A percentile compares a stretch with the other conserved stretches of the same genome.
These are phyloP conservation scores for Gambusia holbrooki DNA, from an alignment of 2,113 vertebrate species.

Conservation along the genomic window DNA sequence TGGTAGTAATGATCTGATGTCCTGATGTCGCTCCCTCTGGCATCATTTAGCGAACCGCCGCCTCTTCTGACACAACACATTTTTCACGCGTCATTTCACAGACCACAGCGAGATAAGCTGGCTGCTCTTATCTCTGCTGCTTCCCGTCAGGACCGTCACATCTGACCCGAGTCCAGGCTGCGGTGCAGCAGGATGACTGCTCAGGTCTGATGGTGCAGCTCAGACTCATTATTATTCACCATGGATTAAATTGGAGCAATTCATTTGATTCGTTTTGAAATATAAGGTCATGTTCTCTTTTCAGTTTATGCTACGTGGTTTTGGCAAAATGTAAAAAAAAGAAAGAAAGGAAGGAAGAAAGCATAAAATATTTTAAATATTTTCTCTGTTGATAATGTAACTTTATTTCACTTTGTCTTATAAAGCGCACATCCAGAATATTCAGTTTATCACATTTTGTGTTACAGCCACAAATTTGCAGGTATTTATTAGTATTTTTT, in stretches of 20 bases:
- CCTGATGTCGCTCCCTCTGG: conserved; percentile 56
- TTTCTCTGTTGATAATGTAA: no score
- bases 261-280: background rate
- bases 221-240: no score
- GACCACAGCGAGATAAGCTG: conserved; percentile 64
- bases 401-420: no score
- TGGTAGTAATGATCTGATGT: conserved; percentile 64
- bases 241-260: no score
- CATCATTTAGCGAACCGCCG: conserved; percentile 59
- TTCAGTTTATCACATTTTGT: no score
- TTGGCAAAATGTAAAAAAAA: no score
- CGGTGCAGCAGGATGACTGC: background rate
- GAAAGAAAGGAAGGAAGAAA: no score
- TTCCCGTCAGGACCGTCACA: conserved; percentile 33
- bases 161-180: conserved; percentile 32
- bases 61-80: conserved; percentile 67
- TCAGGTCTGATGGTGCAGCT: conserved; percentile 14
- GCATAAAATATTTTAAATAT: no score
- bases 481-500: background rate
- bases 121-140: conserved; percentile 67
- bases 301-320: no score
- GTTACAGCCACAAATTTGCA: background rate
- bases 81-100: conserved; percentile 71
- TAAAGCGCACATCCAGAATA: no score
- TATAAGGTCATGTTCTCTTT: no score